A percentile compares a stretch with the other conserved stretches of the same genome.
Evolutionary conservation across 2,113 vertebrate genomes (phyloP).

Genomic region (Brienomyrus longianalis): DNA sequence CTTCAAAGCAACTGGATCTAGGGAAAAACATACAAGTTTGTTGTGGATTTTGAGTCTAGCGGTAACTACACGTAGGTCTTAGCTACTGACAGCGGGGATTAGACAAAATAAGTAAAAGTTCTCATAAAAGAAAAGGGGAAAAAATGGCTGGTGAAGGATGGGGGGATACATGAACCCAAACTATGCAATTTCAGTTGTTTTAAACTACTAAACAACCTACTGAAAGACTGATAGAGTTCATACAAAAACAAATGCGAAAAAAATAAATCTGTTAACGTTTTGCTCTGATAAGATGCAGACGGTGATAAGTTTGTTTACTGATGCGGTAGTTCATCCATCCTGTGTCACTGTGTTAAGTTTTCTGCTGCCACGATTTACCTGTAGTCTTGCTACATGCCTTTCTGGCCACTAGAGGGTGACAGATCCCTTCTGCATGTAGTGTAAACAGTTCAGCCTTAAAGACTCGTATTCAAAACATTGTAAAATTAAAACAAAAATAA

Average conservation of each 20-base stretch:
- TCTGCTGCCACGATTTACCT: conserved; percentile 35
- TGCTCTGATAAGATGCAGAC: conserved; percentile 34
- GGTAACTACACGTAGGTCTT: conserved; percentile 46
- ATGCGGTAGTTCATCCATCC: conserved; percentile 52
- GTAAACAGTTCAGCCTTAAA: conserved; percentile 69
- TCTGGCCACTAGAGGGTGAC: conserved; percentile 39
- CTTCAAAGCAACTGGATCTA: conserved; percentile 56
- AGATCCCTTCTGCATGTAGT: conserved; percentile 52
- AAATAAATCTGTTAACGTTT: conserved; percentile 29
- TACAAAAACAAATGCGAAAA: conserved; percentile 47
- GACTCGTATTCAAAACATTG: conserved; percentile 36
- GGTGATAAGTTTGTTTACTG: conserved; percentile 27
- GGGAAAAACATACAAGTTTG: conserved; percentile 34
- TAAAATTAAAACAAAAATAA: conserved; percentile 41
- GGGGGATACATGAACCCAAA: conserved; percentile 43
- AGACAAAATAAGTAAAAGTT: conserved; percentile 42
- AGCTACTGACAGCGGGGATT: conserved; percentile 49
- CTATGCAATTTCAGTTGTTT: conserved; percentile 37
- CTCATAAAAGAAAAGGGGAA: conserved; percentile 16
- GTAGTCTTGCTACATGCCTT: conserved; percentile 35
- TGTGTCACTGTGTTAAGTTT: conserved; percentile 37
- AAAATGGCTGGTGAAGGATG: conserved; percentile 43
- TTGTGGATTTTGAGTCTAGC: conserved; percentile 49
- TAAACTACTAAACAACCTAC: conserved; percentile 48
- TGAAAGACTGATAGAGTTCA: conserved; percentile 36